Evolutionary conservation across 2,888 invertebrate genomes (phyloP), one percentile per base, ranked within the genome.

Genomic region (Heliconius hortense): DNA sequence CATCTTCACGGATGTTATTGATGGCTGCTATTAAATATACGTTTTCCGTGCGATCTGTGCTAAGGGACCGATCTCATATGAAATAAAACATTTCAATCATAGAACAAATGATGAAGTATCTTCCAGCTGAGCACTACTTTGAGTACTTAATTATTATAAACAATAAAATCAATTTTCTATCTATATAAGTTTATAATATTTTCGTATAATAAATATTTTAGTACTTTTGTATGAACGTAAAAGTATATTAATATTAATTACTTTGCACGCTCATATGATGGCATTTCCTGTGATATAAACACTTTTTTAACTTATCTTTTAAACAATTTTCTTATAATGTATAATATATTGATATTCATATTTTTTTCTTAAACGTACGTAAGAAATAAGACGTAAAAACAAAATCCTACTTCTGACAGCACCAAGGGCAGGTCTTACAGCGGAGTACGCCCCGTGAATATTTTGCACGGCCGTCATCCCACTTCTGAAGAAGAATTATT

Each of bases 401-500:
- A n/a, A 60, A 68, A 72, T 64, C 59, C 35, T 88, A 88, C 87
- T 89, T 77, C 79, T 80, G 72, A 74, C 77, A 87, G 86, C 87
- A 88, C 84, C 85, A 87, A 89, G 88, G 88, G 87, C 83, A 87
- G 87, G 88, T 85, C 86, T 88, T 89, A 88, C 87, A 83, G 81
- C 81, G 81, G 82, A 86, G 87, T 89, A 93, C 92, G 92, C 91
- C 87, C 89, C 84, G 90, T 92, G 93, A 93, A 94, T 93, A 94
- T 93, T 93, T 91, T 89, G 86, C 86, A 88, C 89, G 91, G 86
- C 91, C 91, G 90, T 91, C 93, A 93, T 91, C 90, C 90, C 84
- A 92, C 92, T 93, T 93, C 89, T 87, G 88, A 93, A 93, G 93
- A 94, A 93, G 94, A 93, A 94, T 94, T 94, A 94, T 93, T 93